Evolutionary conservation across 2,888 invertebrate species (phyloP), one percentile per base, ranked within the genome.

Genomic region (Melanchra persicariae): DNA sequence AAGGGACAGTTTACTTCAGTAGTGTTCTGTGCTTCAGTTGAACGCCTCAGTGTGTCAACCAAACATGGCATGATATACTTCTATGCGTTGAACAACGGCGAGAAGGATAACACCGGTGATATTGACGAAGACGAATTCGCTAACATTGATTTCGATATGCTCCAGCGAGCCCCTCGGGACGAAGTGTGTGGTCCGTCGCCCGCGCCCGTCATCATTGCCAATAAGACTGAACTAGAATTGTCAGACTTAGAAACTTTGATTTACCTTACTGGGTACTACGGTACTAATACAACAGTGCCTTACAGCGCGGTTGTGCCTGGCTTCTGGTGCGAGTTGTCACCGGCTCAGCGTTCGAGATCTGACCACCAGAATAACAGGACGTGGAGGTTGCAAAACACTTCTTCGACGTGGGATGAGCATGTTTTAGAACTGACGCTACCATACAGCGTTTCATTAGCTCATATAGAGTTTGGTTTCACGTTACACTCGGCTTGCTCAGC

Each of bases 311-410:
- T 98, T 22, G 98, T 99, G 5, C 98, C 99, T 0, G 98, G 98
- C 6, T 99, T 99, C 92, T 99, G 99, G 99, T 98, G 98, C 81
- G 99, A 99, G 91, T 97, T 99, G 87, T 98, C 99, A 85, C 99
- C 99, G 80, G 98, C 98, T 8, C 98, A 99, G 90, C 97, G 98
- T 71, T 98, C 99, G 85, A 96, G 99, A 24, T 97, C 98, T 49
- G 98, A 99, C 91, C 98, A 99, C 1, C 98, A 98, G 88, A 97
- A 98, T 87, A 98, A 98, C 8, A 97, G 98, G 81, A 98, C 98
- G 0, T 99, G 99, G 98, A 96, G 99, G 65, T 95, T 99, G 37
- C 98, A 98, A 89, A 98, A 98, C 82, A 98, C 98, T 84, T 97
- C 98, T 93, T 98, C 98, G 30, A 98, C 99, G 0, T 99, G 98